A percentile compares a stretch with the other conserved stretches of the same genome.
Conservation (phyloP, 2,888 invertebrate species). For the Cryptophagus acutangulus region DNA sequence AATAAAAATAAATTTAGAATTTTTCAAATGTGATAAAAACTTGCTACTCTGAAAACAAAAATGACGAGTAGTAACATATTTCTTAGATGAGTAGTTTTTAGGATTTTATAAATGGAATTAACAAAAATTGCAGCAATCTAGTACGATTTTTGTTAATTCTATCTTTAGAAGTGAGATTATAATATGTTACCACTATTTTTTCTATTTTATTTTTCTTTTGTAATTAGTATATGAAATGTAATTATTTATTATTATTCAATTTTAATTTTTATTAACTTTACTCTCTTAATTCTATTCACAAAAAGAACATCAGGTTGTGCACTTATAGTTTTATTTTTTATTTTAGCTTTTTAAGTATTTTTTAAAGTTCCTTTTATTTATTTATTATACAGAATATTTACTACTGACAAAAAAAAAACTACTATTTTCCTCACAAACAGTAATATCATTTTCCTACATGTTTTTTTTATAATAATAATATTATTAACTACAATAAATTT, state of each 20-base stretch:
- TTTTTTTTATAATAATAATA: slow-evolving; percentile 11
- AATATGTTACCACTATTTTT: slow-evolving; percentile 45
- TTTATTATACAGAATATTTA: too few species aligned
- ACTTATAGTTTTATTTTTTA: slow-evolving; percentile 33
- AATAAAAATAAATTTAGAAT: slow-evolving; percentile 24
- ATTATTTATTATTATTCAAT: slow-evolving; percentile 16
- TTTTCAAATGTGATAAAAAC: slow-evolving; percentile 40
- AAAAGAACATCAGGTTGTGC: slow-evolving; percentile 36
- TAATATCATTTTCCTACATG: too few species aligned
- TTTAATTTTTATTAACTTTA: slow-evolving; percentile 15
- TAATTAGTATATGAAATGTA: slow-evolving; percentile 23
- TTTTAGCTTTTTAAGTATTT: slow-evolving; percentile 30
- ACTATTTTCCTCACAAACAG: too few species aligned
- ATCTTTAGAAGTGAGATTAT: slow-evolving; percentile 38
- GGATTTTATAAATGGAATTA: slow-evolving; percentile 1
- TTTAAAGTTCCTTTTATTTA: slow-evolving; percentile 26
- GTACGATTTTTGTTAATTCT: slow-evolving; percentile 11
- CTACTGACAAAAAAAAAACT: too few species aligned
- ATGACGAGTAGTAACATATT: slow-evolving; percentile 24
- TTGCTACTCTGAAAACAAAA: slow-evolving; percentile 24
- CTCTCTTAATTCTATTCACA: slow-evolving; percentile 20
- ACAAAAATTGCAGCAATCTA: slow-evolving; percentile 17
- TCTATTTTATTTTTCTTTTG: slow-evolving; percentile 26
- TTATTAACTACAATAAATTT: slow-evolving; percentile 4
- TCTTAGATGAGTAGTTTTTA: slow-evolving; percentile 27